Percentiles rank a stretch among this genome's conserved stretches.
Evolutionary conservation across 2,113 vertebrate genomes (phyloP).

Genomic region (Phainopepla nitens): DNA sequence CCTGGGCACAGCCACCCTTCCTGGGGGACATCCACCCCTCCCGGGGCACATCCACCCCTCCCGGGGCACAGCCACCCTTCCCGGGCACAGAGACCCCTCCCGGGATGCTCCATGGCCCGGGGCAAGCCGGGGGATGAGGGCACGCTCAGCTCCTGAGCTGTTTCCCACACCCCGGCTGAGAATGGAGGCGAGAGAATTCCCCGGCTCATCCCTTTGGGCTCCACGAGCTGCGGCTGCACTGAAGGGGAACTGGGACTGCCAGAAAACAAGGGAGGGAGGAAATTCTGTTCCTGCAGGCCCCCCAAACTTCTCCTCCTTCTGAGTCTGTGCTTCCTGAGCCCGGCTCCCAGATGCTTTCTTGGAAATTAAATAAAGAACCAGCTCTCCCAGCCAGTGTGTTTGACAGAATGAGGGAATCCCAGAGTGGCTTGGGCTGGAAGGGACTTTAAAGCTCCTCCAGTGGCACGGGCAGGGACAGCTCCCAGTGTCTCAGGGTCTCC

Average conservation of each 20-base stretch:
- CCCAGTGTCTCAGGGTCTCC: background rate
- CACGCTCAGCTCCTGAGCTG: background rate
- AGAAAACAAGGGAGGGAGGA: background rate
- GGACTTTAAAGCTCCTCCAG: background rate
- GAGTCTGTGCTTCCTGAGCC: background rate
- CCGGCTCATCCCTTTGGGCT: background rate
- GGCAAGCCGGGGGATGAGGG: background rate
- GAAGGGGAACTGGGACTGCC: background rate
- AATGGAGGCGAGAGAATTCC: rapidly evolving
- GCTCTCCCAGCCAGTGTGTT: background rate
- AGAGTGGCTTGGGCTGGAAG: background rate
- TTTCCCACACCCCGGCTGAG: background rate
- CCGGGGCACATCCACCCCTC: background rate
- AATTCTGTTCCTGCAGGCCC: background rate
- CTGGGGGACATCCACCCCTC: no score
- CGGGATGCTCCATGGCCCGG: rapidly evolving
- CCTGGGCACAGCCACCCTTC: rapidly evolving
- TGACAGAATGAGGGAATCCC: background rate
- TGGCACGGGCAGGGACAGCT: background rate
- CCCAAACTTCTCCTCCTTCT: background rate
- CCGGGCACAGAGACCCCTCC: no score
- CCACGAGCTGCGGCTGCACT: background rate
- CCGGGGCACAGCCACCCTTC: background rate
- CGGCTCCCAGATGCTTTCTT: rapidly evolving
- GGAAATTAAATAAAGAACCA: background rate